phyloP scores from a whole-genome alignment of 2,888 invertebrate species.

The Tiphia femorata region DNA sequence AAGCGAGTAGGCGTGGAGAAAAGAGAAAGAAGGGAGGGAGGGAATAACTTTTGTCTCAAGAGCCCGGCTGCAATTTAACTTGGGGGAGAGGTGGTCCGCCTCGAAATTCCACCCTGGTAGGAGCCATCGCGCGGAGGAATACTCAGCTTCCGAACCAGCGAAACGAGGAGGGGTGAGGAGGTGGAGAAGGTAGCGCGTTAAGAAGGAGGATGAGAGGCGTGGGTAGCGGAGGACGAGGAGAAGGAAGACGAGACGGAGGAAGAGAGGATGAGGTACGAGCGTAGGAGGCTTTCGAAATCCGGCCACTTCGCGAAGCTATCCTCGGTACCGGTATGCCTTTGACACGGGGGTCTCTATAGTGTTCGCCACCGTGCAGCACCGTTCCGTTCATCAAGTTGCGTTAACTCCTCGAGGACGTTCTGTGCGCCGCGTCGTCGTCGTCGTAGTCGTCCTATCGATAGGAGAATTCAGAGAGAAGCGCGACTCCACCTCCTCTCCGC shows the following conservation, averaged over 20 bases:
- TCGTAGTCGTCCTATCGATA: conserved; percentile 21
- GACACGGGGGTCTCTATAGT: conserved; percentile 17
- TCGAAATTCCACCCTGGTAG: conserved; percentile 35
- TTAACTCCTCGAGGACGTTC: conserved; percentile 30
- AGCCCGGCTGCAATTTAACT: conserved; percentile 37
- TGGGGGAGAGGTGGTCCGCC: conserved; percentile 13
- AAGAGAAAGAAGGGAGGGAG: no score
- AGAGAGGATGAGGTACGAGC: not conserved
- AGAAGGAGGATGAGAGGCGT: not conserved
- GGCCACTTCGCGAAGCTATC: conserved; percentile 10
- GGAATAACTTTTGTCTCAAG: conserved; percentile 42
- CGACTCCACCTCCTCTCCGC: conserved; percentile 9
- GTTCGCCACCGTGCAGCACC: conserved; percentile 15
- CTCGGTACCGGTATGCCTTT: conserved; percentile 24
- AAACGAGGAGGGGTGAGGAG: not conserved
- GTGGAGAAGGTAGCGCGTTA: not conserved
- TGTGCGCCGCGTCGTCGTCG: conserved; percentile 23
- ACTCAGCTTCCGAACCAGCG: no score
- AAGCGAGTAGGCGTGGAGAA: no score
- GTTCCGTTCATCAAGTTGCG: conserved; percentile 21
- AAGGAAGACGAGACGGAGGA: not conserved
- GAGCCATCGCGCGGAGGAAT: no score
- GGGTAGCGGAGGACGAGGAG: not conserved
- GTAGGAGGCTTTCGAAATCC: conserved; percentile 22
- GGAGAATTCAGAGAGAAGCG: conserved; percentile 21